Evolutionary conservation across 2,888 invertebrate species (phyloP).

Genomic region (Drosophila hamatofila): DNA sequence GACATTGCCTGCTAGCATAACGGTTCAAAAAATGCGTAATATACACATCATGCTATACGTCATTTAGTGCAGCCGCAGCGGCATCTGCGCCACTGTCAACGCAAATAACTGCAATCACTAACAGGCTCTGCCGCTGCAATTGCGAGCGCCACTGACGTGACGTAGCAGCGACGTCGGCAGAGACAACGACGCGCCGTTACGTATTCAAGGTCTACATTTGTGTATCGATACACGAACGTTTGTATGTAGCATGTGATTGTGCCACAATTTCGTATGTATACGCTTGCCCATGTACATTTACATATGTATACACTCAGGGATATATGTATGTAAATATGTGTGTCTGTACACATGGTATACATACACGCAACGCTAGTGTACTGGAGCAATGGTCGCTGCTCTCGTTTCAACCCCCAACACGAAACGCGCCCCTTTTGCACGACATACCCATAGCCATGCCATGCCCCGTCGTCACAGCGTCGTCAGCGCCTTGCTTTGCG

Average conservation of each 20-base stretch:
- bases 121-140: constrained; percentile 31
- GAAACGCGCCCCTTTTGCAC: constrained; percentile 67
- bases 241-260: constrained; percentile 25
- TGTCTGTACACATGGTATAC: constrained; percentile 46
- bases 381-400: constrained; percentile 56
- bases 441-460: constrained; percentile 41
- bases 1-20: neutral
- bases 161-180: constrained; percentile 48
- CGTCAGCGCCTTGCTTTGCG: constrained; percentile 47
- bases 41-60: constrained; percentile 9
- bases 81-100: constrained; percentile 15
- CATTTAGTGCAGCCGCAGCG: constrained; percentile 16
- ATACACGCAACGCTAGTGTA: constrained; percentile 47
- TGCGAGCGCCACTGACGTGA: constrained; percentile 34
- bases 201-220: constrained; percentile 77
- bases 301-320: constrained; percentile 17
- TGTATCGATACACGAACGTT: constrained; percentile 67
- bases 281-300: constrained; percentile 34
- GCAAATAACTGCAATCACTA: constrained; percentile 32
- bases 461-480: constrained; percentile 45
- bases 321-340: neutral
- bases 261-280: constrained; percentile 51
- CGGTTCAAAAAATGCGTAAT: constrained; percentile 16
- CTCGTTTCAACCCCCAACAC: constrained; percentile 69
- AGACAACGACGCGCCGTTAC: constrained; percentile 50